Evolutionary conservation across 2,113 vertebrate species (phyloP).

Genomic region (Triplophysa dalaica): DNA sequence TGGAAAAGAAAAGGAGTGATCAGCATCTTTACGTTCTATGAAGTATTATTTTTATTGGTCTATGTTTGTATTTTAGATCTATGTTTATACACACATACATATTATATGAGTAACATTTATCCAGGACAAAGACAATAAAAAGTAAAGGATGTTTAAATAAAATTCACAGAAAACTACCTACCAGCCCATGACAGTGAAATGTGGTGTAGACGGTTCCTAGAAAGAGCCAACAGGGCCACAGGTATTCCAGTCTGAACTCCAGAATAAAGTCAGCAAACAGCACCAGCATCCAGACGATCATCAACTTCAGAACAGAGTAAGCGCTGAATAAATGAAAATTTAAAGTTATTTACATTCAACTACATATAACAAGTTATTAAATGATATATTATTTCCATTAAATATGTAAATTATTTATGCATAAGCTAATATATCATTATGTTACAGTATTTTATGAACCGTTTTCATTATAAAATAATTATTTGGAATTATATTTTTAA

Average conservation of each 20-base stretch:
- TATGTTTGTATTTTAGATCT: too few species aligned
- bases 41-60: too few species aligned
- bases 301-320: slow-evolving; percentile 78
- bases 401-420: too few species aligned
- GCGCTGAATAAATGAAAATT: slow-evolving; percentile 63
- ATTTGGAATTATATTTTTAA: too few species aligned
- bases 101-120: too few species aligned
- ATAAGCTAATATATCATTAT: too few species aligned
- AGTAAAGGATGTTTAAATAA: too few species aligned
- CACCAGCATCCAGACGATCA: slow-evolving; percentile 78
- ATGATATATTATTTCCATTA: not conserved
- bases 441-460: too few species aligned
- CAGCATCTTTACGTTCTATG: not conserved
- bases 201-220: slow-evolving; percentile 80
- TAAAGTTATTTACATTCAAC: not conserved
- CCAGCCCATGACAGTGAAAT: slow-evolving; percentile 83
- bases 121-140: too few species aligned
- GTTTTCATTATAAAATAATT: too few species aligned
- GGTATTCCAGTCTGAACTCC: slow-evolving; percentile 79
- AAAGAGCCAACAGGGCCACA: slow-evolving; percentile 84
- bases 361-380: not conserved
- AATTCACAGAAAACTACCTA: slow-evolving; percentile 53
- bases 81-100: too few species aligned
- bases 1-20: slow-evolving; percentile 57
- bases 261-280: slow-evolving; percentile 80